Percentiles rank a stretch among this genome's conserved stretches.
Evolutionary conservation across 1,140 invertebrate genomes (phyloP).

Genomic region (Augochlora pura): DNA sequence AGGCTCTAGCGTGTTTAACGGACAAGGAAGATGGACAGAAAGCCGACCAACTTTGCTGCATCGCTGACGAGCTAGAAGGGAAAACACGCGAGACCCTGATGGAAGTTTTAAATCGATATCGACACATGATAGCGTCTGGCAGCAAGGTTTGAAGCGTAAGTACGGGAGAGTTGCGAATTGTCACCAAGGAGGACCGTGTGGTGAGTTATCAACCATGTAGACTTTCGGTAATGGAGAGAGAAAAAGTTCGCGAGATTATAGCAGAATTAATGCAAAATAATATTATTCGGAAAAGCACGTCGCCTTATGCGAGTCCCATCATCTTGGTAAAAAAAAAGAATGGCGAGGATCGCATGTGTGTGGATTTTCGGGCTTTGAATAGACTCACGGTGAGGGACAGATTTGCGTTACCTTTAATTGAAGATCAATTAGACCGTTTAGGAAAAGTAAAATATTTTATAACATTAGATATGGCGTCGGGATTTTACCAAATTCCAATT

Average conservation of each 20-base stretch:
- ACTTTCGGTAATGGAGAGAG: background rate
- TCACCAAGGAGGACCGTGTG: background rate
- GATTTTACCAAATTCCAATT: slow-evolving; percentile 38
- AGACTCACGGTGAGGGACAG: slow-evolving; percentile 72
- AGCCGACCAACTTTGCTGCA: too few species aligned
- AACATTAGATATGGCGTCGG: slow-evolving; percentile 11
- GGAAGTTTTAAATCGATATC: too few species aligned
- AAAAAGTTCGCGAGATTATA: slow-evolving; percentile 35
- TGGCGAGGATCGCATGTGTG: slow-evolving; percentile 69
- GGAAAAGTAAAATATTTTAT: slow-evolving; percentile 56
- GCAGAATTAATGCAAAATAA: slow-evolving; percentile 2
- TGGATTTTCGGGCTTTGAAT: slow-evolving; percentile 77
- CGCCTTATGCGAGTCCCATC: slow-evolving; percentile 68
- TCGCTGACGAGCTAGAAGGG: too few species aligned
- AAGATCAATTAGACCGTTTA: slow-evolving; percentile 74
- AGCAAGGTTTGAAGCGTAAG: too few species aligned
- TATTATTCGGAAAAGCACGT: slow-evolving; percentile 57
- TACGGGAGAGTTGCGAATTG: too few species aligned
- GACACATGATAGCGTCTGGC: too few species aligned
- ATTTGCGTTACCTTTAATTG: slow-evolving; percentile 79
- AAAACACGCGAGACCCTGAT: too few species aligned
- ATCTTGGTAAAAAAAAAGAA: slow-evolving; percentile 77
- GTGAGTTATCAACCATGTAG: background rate
- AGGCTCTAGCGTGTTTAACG: too few species aligned
- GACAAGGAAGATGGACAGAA: too few species aligned